Evolutionary conservation across 1,140 invertebrate genomes (phyloP), one percentile per base, ranked within the genome.

Genomic region (Drosophila nebulosa): DNA sequence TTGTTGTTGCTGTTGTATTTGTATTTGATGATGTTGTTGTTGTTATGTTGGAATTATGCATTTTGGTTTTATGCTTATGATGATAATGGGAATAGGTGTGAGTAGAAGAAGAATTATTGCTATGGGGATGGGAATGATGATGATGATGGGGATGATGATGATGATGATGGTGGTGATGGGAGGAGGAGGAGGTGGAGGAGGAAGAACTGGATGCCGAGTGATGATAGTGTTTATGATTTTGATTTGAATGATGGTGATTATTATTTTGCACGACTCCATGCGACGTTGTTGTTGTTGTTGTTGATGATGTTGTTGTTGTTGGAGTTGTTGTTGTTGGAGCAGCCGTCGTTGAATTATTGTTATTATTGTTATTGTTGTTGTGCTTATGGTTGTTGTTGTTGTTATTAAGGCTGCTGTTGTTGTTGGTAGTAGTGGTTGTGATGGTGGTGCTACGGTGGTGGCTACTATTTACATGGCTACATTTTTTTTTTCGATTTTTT

Each of bases 381-480:
- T 68, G 55, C 68, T 79, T 72, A 76, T 89, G 78, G 73, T 89
- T 85, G 70, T 78, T 70, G 62, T 77, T 61, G 64, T 67, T 66
- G 65, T 77, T 55, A 56, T 79, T 63, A 60, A 69, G 59, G 75
- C 79, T 77, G 78, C 69, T 81, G 76, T 74, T 89, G 74, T 64
- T 69, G 74, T 71, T 84, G 50, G 69, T 79, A 60, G 57, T 70
- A 53, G 56, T 75, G 60, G 57, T 78, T 62, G 35, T 66, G 68
- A 30, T 58, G 55, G 26, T 75, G 51, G 42, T 67, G 60, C 70
- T 90, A 83, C 79, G 90, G 84, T 72, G 85, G 52, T 75, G 88
- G 84, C 63, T 90, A 90, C 88, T 88, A 81, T 90, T 88, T 90
- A 90, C 83, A 90, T 84, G 84, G 79, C 88, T 90, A 90, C 86